These are phyloP conservation scores for Cantharis flavilabris DNA, from an alignment of 2,888 invertebrate genomes.

Conservation along the genomic window DNA sequence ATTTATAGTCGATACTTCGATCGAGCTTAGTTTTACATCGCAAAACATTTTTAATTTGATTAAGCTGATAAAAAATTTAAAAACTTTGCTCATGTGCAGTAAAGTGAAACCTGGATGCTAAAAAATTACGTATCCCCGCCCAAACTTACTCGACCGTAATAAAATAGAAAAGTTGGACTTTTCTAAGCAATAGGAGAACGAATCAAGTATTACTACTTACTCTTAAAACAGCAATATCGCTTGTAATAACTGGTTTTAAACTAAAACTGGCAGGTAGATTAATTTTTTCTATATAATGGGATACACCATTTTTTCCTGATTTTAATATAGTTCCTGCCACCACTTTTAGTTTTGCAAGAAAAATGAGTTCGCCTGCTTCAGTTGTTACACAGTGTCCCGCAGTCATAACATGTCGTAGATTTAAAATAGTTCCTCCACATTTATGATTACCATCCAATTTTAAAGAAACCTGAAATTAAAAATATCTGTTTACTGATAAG, in stretches of 20 bases:
- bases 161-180: too few species aligned
- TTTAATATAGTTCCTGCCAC: slow-evolving; percentile 27
- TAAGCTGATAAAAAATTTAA: too few species aligned
- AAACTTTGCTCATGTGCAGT: background rate
- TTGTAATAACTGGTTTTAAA: slow-evolving; percentile 15
- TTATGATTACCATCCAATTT: slow-evolving; percentile 12
- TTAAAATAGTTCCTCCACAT: slow-evolving; percentile 41
- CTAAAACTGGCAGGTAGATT: background rate
- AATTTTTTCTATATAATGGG: background rate
- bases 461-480: slow-evolving; percentile 32
- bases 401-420: slow-evolving; percentile 36
- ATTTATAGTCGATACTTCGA: too few species aligned
- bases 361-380: too few species aligned
- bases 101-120: too few species aligned
- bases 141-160: too few species aligned
- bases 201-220: slow-evolving; percentile 23
- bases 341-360: slow-evolving; percentile 19
- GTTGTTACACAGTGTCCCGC: slow-evolving; percentile 36
- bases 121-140: too few species aligned
- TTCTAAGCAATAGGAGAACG: too few species aligned
- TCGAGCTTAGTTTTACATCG: too few species aligned
- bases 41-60: too few species aligned
- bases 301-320: background rate
- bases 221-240: slow-evolving; percentile 41
- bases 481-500: background rate